phyloP scores from a whole-genome alignment of 2,797 vertebrate species.

The Etheostoma perlongum region DNA sequence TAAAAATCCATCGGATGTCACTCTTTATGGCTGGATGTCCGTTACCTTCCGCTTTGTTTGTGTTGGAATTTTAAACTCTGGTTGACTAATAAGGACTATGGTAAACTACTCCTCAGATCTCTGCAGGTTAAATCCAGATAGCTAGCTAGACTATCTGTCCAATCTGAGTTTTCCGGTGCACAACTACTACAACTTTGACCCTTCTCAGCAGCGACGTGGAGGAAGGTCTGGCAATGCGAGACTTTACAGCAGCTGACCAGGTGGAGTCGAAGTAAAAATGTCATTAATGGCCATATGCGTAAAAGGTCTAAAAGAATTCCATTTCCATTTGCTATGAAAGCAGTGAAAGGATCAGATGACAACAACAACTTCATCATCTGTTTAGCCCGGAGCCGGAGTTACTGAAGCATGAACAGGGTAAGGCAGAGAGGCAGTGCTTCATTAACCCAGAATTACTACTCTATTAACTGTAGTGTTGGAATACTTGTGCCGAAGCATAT shows the following conservation, averaged over 20 bases:
- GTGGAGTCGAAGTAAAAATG: neutral
- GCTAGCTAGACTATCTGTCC: no score
- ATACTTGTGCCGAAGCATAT: neutral
- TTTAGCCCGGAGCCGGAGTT: constrained; percentile 54
- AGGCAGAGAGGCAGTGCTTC: constrained; percentile 37
- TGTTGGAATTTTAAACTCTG: no score
- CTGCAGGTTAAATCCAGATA: no score
- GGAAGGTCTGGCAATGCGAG: no score
- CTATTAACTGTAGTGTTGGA: constrained; percentile 29
- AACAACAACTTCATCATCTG: constrained; percentile 58
- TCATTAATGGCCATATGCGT: neutral
- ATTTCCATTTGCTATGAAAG: constrained; percentile 29
- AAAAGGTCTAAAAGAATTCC: constrained; percentile 6
- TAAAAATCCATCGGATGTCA: no score
- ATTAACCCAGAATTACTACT: constrained; percentile 52
- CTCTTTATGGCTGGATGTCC: no score
- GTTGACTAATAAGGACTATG: no score
- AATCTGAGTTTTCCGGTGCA: no score
- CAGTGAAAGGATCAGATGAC: constrained; percentile 48
- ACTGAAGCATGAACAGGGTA: constrained; percentile 60
- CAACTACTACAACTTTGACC: no score
- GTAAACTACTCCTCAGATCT: no score
- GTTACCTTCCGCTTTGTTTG: no score
- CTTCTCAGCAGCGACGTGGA: no score
- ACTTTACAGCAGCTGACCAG: neutral